Evolutionary conservation across 2,797 vertebrate species (phyloP), one percentile per base, ranked within the genome.

Genomic region (Typhlichthys eigenmanni): DNA sequence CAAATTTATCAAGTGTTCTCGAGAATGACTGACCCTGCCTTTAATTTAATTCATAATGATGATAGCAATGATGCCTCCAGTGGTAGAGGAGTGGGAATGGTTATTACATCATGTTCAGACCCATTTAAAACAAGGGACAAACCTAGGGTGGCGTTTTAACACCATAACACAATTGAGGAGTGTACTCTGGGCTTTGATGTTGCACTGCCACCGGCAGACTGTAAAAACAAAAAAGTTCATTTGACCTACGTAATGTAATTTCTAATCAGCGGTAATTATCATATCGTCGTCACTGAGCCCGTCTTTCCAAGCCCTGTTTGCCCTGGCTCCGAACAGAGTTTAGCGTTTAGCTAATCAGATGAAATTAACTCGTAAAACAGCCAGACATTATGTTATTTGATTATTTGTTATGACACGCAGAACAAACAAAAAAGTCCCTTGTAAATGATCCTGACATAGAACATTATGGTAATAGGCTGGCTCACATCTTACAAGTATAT

Each of bases 201-300:
- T 51, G 55, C 70, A 76, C 73, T 73, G 57, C 19, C 69, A 43
- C 29, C 4, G 56, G 49, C 72, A 77, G 60, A 71, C 60, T 68
- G 68, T 68, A 68, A 75, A 75, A 78, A 66, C 1, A 64, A 68
- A 82, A 48, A 48, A 12, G 47, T 48, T 2, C 74, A 19, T 75
- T 74, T 84, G 79, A 84, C 72, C 73, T 71, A 50, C 57, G 56
- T 51, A 60, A 83, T 73, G 82, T 80, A 79, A 71, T 71, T 82
- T 83, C 78, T 79, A 85, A 87, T 83, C 71, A 82, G 72, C 67
- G 47, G 51, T 82, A 82, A 85, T 84, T 82, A 75, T 80, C 79
- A 82, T 59, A 68, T 76, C 66, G 69, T 71, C 46, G 58, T 13
- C 29, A 4, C 53, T 29, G 29, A 13, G 3, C 7, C 17, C 3